Percentiles rank a stretch among this genome's conserved stretches.
These are phyloP conservation scores for Diarsia mendica DNA, from an alignment of 2,888 invertebrate species.

Conservation along the genomic window DNA sequence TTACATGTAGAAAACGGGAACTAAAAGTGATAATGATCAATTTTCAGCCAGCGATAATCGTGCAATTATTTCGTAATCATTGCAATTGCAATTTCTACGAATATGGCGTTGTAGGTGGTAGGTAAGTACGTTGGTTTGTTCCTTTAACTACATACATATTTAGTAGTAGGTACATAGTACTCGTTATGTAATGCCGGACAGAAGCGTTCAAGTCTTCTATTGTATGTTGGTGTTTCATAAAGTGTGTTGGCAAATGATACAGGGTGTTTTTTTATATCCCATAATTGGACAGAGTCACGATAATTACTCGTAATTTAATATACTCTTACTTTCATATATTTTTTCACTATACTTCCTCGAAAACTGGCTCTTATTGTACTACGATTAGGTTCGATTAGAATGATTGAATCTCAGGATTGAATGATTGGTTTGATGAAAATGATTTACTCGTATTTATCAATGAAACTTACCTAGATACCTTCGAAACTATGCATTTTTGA, in stretches of 20 bases:
- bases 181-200: neutral
- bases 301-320: too few species aligned
- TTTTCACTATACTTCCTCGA: too few species aligned
- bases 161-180: neutral
- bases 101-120: slow-evolving; percentile 33
- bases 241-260: neutral
- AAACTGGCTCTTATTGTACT: too few species aligned
- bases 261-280: too few species aligned
- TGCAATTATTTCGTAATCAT: slow-evolving; percentile 66
- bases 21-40: slow-evolving; percentile 62
- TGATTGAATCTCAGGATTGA: too few species aligned
- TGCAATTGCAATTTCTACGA: slow-evolving; percentile 61
- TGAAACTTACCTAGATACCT: too few species aligned
- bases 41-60: slow-evolving; percentile 59
- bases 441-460: too few species aligned
- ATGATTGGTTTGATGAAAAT: too few species aligned
- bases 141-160: slow-evolving; percentile 7
- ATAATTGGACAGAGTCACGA: too few species aligned
- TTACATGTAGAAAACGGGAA: slow-evolving; percentile 58
- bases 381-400: too few species aligned
- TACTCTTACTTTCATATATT: too few species aligned
- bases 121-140: neutral
- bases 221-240: neutral
- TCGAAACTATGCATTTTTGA: too few species aligned
- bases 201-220: neutral